A percentile compares a stretch with the other conserved stretches of the same genome.
These are phyloP conservation scores for Piaya cayana DNA, from an alignment of 2,113 vertebrate species.

Conservation along the genomic window DNA sequence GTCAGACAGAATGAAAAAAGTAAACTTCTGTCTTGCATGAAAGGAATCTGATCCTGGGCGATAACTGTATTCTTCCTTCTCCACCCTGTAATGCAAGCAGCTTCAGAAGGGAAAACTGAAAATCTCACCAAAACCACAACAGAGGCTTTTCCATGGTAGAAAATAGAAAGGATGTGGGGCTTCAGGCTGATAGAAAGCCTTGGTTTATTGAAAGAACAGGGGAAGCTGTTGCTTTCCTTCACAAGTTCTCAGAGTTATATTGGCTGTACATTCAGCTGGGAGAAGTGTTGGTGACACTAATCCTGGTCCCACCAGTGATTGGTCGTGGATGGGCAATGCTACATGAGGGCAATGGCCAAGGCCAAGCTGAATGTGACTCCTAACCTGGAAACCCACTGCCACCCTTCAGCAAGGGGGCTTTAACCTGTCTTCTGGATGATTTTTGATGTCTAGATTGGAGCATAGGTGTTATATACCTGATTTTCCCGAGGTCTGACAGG, in stretches of 20 bases:
- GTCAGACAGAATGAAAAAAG: background rate
- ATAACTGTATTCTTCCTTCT: background rate
- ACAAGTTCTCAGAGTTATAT: background rate
- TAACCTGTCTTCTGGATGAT: background rate
- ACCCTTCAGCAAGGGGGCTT: background rate
- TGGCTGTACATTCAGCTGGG: background rate
- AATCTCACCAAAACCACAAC: background rate
- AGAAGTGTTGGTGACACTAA: background rate
- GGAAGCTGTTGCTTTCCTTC: background rate
- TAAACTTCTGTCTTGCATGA: background rate
- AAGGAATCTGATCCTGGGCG: background rate
- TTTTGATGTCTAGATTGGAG: background rate
- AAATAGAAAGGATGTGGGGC: background rate
- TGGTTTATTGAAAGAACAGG: background rate
- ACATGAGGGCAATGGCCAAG: rapidly evolving
- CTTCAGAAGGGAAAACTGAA: background rate
- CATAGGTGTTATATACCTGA: background rate
- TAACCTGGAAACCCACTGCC: background rate
- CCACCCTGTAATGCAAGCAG: background rate
- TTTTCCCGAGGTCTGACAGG: background rate
- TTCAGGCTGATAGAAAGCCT: background rate
- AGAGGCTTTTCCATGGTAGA: background rate
- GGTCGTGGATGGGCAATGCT: background rate
- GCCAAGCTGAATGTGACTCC: background rate
- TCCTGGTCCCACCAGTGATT: too few relatives aligned